phyloP scores from a whole-genome alignment of 2,797 vertebrate species.

The Leptatherina wallacei region DNA sequence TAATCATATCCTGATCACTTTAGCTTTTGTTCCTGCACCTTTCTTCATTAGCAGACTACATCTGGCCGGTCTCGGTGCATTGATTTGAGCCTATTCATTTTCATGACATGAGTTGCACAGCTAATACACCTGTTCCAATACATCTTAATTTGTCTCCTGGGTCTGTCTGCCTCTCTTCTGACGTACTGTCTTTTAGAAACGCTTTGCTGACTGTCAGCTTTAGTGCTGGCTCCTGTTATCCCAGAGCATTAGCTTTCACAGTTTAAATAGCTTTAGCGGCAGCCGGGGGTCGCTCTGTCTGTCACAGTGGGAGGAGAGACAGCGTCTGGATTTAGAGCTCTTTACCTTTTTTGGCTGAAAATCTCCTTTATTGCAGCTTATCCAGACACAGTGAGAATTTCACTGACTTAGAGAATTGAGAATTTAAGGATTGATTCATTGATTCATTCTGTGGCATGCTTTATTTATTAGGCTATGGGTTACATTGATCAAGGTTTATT shows the following conservation, averaged over 20 bases:
- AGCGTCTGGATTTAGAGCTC: slow-evolving; percentile 53
- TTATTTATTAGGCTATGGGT: slow-evolving; percentile 39
- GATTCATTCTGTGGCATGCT: slow-evolving; percentile 29
- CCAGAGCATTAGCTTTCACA: slow-evolving; percentile 69
- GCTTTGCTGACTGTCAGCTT: slow-evolving; percentile 66
- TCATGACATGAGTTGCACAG: slow-evolving; percentile 45
- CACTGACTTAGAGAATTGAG: slow-evolving; percentile 24
- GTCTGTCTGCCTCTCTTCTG: slow-evolving; percentile 30
- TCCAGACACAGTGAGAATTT: slow-evolving; percentile 24
- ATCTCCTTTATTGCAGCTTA: slow-evolving; percentile 45
- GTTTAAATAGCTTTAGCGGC: slow-evolving; percentile 71
- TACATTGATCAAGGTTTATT: slow-evolving; percentile 38
- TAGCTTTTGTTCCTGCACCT: slow-evolving; percentile 42
- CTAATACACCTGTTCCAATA: slow-evolving; percentile 66
- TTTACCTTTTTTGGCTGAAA: slow-evolving; percentile 51
- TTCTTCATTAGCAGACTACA: slow-evolving; percentile 44
- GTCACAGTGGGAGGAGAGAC: slow-evolving; percentile 55
- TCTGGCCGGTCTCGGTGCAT: slow-evolving; percentile 45
- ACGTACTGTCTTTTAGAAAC: slow-evolving; percentile 49
- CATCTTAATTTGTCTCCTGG: slow-evolving; percentile 65
- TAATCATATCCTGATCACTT: slow-evolving; percentile 56
- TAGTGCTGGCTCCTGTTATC: slow-evolving; percentile 64
- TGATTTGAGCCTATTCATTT: slow-evolving; percentile 64
- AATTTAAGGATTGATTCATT: slow-evolving; percentile 22
- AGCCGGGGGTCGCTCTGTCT: slow-evolving; percentile 51